Evolutionary conservation across 1,140 invertebrate genomes (phyloP), one percentile per base, ranked within the genome.

Genomic region (Drosophila lacertosa): DNA sequence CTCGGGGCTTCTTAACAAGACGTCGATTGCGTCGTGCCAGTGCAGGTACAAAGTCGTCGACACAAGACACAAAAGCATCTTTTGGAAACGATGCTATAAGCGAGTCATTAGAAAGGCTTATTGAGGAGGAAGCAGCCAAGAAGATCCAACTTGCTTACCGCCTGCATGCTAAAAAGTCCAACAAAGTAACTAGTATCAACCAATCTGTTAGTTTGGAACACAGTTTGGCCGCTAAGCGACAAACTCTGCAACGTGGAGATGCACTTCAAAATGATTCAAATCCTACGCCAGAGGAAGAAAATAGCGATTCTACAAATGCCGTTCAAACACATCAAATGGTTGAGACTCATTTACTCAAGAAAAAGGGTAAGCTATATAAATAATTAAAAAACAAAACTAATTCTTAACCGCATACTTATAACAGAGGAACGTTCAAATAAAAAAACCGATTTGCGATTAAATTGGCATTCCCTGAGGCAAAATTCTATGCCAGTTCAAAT

Each of bases 401-500:
- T 16, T 40, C 10, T 7, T 4, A 3, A 40, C 16, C 6, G n/a
- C 6, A 7, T 32, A 20, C 4, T 32, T n/a, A 24, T 7, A 51
- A 11, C 20, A 86, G 72, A 20, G 6, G 51, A 44, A 6, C 26
- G 48, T 5, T 11, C 33, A 2, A 65, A 50, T 18, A 45, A 57
- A 2, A 88, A 16, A n/a, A 37, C 45, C 4, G 50, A 44, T 18
- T 63, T 60, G 29, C 67, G 68, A 15, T 22, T 84, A 6, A 84
- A 63, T 10, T 90, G 89, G 89, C 44, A 77, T 2, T 68, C 68
- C 4, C 55, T 76, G 44, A 59, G 90, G 33, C 90, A 91, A 51
- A 90, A 88, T 13, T 90, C 90, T 7, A 91, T 91, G 90, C 90
- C 90, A 11, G 90, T 91, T 0, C 90, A 91, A 80, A 91, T 91